These are phyloP conservation scores for Cliona cf. orientalis DNA, from an alignment of 37 sponge, comb jelly and placozoan genomes.

Conservation along the genomic window DNA sequence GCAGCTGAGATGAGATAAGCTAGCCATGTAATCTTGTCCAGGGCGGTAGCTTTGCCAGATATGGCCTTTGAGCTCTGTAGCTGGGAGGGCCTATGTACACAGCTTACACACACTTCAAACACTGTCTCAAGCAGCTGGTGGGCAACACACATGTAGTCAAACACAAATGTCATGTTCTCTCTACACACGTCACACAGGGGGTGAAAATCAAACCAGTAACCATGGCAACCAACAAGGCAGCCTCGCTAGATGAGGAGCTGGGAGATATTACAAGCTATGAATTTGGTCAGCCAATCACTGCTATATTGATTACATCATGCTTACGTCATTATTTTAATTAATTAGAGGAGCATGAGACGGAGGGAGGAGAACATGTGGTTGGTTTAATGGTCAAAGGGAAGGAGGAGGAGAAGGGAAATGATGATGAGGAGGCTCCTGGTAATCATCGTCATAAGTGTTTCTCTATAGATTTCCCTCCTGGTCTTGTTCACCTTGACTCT, in stretches of 20 bases:
- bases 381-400: slow-evolving; percentile 18
- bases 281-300: slow-evolving; percentile 34
- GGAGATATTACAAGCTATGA: slow-evolving; percentile 44
- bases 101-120: neutral
- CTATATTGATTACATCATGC: slow-evolving; percentile 1
- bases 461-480: slow-evolving; percentile 80
- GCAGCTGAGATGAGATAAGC: neutral
- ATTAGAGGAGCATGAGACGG: neutral
- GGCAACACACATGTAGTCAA: neutral
- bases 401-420: slow-evolving; percentile 26
- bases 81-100: neutral
- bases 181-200: neutral
- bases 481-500: slow-evolving; percentile 26
- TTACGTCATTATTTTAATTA: neutral
- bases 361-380: neutral
- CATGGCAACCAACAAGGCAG: neutral
- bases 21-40: too few species aligned
- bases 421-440: slow-evolving; percentile 10
- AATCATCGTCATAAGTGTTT: neutral
- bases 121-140: neutral
- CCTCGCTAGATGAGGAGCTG: slow-evolving; percentile 10
- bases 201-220: neutral
- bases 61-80: neutral
- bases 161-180: too few species aligned
- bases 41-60: too few species aligned